Evolutionary conservation across 2,797 vertebrate genomes (phyloP), one percentile per base, ranked within the genome.

Genomic region (Sebastes itinus): DNA sequence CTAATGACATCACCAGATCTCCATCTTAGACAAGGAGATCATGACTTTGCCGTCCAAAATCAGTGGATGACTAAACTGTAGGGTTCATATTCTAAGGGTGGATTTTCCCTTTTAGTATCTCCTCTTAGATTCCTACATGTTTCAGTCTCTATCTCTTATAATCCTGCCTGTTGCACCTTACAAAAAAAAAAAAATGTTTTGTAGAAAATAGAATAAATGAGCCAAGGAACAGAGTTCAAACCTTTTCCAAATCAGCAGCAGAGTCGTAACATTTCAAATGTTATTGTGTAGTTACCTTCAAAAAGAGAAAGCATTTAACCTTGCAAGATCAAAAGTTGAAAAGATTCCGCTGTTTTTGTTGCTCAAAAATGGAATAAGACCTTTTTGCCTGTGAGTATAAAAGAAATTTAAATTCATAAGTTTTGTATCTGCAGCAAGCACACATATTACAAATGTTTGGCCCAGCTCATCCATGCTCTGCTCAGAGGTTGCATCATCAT

Each of bases 401-500:
- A 82, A 69, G 20, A 62, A 20, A 68, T 75, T 84, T 35, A 65
- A 28, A 79, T 72, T 52, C 22, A 59, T 13, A 69, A n/a, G 42
- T 72, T 49, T 58, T 5, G 28, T 6, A 64, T 83, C 55, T 64
- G 82, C 65, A 71, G 70, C 18, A 28, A 63, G 60, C 61, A 35
- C 56, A 10, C 58, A 79, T n/a, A 60, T 81, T 79, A 59, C 76
- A 81, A 72, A 68, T 46, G 25, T 85, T 70, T 66, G 72, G 77
- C 77, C 66, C 60, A 55, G 74, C 85, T 91, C 71, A 71, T 78
- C 75, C 20, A 49, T 62, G 12, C 80, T 82, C 59, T 68, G 66
- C 87, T 89, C 71, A 69, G 68, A 63, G 68, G 81, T 86, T 86
- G 87, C 86, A 89, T 52, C 49, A 52, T 52, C 49, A 89, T 52